These are phyloP conservation scores for Malacosoma neustria DNA, from an alignment of 2,888 invertebrate genomes.

Conservation along the genomic window DNA sequence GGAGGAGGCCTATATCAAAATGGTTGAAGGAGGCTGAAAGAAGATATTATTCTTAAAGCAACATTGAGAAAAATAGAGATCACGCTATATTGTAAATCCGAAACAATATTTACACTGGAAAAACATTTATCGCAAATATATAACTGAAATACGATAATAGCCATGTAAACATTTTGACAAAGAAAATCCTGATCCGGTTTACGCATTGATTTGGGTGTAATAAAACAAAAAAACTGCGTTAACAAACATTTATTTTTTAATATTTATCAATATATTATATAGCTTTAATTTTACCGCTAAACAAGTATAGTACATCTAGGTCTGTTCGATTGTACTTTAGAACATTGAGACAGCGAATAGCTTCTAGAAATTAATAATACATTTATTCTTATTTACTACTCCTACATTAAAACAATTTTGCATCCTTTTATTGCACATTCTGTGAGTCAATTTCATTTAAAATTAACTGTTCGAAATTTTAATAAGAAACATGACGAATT, in stretches of 20 bases:
- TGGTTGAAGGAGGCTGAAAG: too few species aligned
- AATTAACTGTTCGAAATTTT: background rate
- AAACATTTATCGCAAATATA: too few species aligned
- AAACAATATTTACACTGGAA: too few species aligned
- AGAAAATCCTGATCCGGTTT: too few species aligned
- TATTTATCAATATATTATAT: slow-evolving; percentile 73
- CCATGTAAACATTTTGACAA: too few species aligned
- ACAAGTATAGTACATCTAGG: slow-evolving; percentile 41
- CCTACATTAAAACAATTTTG: slow-evolving; percentile 42
- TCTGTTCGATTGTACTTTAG: slow-evolving; percentile 31
- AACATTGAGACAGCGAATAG: slow-evolving; percentile 40
- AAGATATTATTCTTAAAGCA: too few species aligned
- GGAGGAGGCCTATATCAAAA: too few species aligned
- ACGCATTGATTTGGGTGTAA: slow-evolving; percentile 17
- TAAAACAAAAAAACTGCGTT: slow-evolving; percentile 36
- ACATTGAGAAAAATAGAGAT: too few species aligned
- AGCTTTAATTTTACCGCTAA: slow-evolving; percentile 67
- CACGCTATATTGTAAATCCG: too few species aligned
- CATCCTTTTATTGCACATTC: slow-evolving; percentile 65
- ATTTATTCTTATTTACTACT: slow-evolving; percentile 38
- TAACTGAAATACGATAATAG: too few species aligned
- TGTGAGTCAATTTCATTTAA: slow-evolving; percentile 11
- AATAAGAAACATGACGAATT: too few species aligned
- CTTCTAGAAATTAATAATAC: slow-evolving; percentile 42
- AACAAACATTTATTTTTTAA: slow-evolving; percentile 73